phyloP scores from a whole-genome alignment of 2,113 vertebrate genomes.

The Buteo buteo region DNA sequence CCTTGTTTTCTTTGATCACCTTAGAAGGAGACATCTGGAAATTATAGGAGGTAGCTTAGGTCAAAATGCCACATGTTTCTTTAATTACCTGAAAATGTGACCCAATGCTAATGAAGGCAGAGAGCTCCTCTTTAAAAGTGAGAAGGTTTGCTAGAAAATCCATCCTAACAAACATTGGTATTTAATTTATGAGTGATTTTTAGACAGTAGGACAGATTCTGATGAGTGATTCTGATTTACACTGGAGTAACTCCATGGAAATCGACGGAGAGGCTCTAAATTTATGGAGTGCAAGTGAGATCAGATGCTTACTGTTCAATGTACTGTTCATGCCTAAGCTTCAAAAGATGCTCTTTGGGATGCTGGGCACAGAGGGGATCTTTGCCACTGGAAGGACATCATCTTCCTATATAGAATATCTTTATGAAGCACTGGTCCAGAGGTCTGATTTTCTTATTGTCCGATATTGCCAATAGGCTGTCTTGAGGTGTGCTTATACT shows the following conservation, averaged over 20 bases:
- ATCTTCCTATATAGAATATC: neutral
- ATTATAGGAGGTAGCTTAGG: slow-evolving; percentile 64
- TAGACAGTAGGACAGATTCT: neutral
- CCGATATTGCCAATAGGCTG: neutral
- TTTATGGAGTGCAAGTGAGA: neutral
- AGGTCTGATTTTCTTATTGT: neutral
- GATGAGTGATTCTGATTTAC: neutral
- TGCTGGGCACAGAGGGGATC: neutral
- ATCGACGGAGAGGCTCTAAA: neutral
- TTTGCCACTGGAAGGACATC: neutral
- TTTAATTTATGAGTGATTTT: slow-evolving; percentile 15
- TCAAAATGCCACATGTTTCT: slow-evolving; percentile 64
- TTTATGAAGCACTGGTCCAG: neutral
- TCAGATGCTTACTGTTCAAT: neutral
- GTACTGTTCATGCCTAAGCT: neutral
- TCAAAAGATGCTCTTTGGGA: neutral
- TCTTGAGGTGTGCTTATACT: neutral
- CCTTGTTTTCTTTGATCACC: slow-evolving; percentile 62
- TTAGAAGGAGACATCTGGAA: slow-evolving; percentile 61
- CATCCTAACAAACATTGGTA: neutral
- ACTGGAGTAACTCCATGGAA: neutral
- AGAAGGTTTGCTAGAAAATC: slow-evolving; percentile 27
- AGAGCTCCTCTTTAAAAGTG: slow-evolving; percentile 15
- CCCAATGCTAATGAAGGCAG: slow-evolving; percentile 46
- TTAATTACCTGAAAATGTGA: slow-evolving; percentile 62